A percentile compares a stretch with the other conserved stretches of the same genome.
Evolutionary conservation across 2,113 vertebrate genomes (phyloP).

Genomic region (Amazona vittata): DNA sequence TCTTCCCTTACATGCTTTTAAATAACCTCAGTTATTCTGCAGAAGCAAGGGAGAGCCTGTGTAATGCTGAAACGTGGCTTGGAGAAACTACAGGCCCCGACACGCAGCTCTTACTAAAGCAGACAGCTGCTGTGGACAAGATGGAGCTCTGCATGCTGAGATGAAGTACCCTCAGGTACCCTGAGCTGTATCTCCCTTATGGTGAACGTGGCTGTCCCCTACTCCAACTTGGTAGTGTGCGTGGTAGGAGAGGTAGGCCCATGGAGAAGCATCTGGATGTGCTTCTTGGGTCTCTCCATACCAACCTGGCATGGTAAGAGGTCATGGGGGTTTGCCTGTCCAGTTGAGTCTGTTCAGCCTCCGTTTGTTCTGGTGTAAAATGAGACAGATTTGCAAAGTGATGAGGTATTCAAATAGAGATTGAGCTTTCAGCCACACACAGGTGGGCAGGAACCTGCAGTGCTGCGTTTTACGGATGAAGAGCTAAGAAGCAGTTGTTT

Average conservation of each 20-base stretch:
- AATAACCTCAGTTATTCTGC: background rate
- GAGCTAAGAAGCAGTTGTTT: background rate
- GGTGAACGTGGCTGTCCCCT: background rate
- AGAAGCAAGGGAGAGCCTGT: background rate
- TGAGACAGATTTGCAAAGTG: slow-evolving; percentile 12
- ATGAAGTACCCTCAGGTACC: background rate
- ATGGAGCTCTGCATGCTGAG: background rate
- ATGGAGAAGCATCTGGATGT: background rate
- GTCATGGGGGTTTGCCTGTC: background rate
- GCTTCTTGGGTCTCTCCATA: rapidly evolving
- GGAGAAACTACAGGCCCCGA: background rate
- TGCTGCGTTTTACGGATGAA: slow-evolving; percentile 13
- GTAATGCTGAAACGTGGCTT: background rate
- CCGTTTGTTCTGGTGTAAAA: background rate
- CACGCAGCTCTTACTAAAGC: background rate
- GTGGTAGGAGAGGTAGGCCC: background rate
- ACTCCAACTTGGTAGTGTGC: background rate
- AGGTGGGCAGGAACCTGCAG: slow-evolving; percentile 47
- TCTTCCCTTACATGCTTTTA: rapidly evolving
- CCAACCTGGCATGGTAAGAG: background rate
- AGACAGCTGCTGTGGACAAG: background rate
- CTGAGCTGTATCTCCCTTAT: background rate
- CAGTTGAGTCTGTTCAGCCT: background rate
- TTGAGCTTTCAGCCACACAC: slow-evolving; percentile 2
- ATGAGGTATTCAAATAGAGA: slow-evolving; percentile 17